These are phyloP conservation scores for Drosophila affinis DNA, from an alignment of 2,888 invertebrate species.

Conservation along the genomic window DNA sequence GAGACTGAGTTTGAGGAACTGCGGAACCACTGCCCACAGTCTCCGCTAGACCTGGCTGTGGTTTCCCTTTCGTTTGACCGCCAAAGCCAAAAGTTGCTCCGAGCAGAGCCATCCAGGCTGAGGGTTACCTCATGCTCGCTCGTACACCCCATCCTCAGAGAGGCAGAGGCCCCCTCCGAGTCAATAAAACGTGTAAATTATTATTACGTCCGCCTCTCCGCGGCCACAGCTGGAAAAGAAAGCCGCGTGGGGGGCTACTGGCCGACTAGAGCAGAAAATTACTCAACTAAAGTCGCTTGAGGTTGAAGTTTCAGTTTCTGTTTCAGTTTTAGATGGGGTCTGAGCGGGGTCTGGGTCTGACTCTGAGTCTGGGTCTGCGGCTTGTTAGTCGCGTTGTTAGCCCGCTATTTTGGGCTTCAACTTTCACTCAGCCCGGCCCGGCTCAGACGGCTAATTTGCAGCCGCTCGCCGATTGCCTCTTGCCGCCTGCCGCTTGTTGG, in stretches of 20 bases:
- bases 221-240: constrained; percentile 55
- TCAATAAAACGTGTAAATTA: constrained; percentile 67
- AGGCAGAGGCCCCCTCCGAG: constrained; percentile 21
- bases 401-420: constrained; percentile 46
- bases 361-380: constrained; percentile 8
- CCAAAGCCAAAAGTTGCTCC: constrained; percentile 48
- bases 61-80: constrained; percentile 73
- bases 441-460: constrained; percentile 51
- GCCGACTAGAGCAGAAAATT: constrained; percentile 65
- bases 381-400: constrained; percentile 24
- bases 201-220: constrained; percentile 51
- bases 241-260: constrained; percentile 45
- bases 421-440: constrained; percentile 59
- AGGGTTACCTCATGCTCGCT: constrained; percentile 57
- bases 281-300: constrained; percentile 55
- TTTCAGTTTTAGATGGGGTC: constrained; percentile 21
- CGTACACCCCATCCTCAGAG: constrained; percentile 2
- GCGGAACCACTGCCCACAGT: constrained; percentile 55
- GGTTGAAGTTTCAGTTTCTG: constrained; percentile 9
- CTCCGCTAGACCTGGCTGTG: constrained; percentile 9
- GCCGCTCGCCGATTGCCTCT: constrained; percentile 12
- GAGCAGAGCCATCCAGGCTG: constrained; percentile 25
- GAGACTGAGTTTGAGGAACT: constrained; percentile 10
- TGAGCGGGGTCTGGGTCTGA: constrained; percentile 1
- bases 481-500: constrained; percentile 18